Conservation (phyloP, 2,113 vertebrate genomes). For the Corythornis cristatus region DNA sequence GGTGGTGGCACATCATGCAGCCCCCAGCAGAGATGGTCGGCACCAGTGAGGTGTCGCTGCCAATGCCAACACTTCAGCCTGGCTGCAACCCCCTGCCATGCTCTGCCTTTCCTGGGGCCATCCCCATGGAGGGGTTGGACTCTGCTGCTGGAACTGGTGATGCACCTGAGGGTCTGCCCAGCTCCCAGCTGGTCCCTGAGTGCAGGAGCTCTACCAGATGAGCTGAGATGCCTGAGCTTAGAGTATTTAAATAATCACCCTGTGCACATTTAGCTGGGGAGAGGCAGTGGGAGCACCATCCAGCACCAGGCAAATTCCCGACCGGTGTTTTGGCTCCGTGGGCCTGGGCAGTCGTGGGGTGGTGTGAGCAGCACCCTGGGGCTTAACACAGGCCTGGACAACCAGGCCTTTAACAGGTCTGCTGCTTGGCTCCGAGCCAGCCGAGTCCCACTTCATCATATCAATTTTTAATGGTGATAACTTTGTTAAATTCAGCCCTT, state of each 20-base stretch:
- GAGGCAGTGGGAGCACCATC: not conserved
- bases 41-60: not conserved
- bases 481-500: slow-evolving; percentile 66
- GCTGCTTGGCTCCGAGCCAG: slow-evolving; percentile 6
- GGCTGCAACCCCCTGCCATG: not conserved
- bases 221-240: no score
- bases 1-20: not conserved
- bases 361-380: slow-evolving; percentile 9
- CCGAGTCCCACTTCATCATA: slow-evolving; percentile 39
- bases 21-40: not conserved
- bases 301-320: not conserved
- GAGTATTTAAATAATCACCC: no score
- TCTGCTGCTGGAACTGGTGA: no score
- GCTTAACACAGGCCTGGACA: slow-evolving; percentile 53
- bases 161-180: no score
- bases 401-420: slow-evolving; percentile 71
- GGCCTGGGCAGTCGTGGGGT: slow-evolving; percentile 42
- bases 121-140: no score
- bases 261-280: no score
- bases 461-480: slow-evolving; percentile 72
- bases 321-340: slow-evolving; percentile 37
- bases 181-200: no score
- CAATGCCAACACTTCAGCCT: not conserved
- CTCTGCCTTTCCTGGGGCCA: no score
- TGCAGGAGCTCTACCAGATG: no score